A percentile compares a stretch with the other conserved stretches of the same genome.
These are phyloP conservation scores for Tachycineta bicolor DNA, from an alignment of 2,113 vertebrate genomes.

Conservation along the genomic window DNA sequence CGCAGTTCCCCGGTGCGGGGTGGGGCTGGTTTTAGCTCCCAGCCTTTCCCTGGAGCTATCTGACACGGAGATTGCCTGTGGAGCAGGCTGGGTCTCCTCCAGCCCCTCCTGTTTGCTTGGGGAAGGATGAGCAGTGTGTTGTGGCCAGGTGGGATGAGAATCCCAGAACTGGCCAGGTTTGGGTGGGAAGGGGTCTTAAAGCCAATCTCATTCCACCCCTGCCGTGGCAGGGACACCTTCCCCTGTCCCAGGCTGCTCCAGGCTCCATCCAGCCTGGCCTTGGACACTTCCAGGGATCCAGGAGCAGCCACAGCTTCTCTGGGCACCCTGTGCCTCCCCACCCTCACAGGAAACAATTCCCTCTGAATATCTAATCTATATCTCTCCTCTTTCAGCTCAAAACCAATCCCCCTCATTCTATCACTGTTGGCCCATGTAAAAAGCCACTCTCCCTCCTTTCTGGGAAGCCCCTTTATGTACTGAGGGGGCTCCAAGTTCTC, in stretches of 20 bases:
- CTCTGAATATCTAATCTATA: accelerated
- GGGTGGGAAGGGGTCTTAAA: background rate
- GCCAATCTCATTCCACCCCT: accelerated
- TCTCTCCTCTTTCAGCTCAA: background rate
- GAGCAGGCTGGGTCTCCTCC: background rate
- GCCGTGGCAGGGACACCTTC: background rate
- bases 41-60: accelerated
- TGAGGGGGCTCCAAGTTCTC: background rate
- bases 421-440: background rate
- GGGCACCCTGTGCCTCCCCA: background rate
- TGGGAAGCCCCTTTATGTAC: background rate
- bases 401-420: background rate
- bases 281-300: background rate
- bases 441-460: too few species aligned
- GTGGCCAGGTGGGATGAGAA: background rate
- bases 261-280: accelerated
- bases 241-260: accelerated
- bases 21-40: background rate
- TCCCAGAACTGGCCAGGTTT: background rate
- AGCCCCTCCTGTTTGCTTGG: background rate
- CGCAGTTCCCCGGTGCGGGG: background rate
- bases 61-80: accelerated
- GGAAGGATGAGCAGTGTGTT: background rate
- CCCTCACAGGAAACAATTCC: background rate
- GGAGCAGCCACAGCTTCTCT: background rate